These are phyloP conservation scores for Spizaetus ornatus DNA, from an alignment of 2,113 vertebrate genomes.

Conservation along the genomic window DNA sequence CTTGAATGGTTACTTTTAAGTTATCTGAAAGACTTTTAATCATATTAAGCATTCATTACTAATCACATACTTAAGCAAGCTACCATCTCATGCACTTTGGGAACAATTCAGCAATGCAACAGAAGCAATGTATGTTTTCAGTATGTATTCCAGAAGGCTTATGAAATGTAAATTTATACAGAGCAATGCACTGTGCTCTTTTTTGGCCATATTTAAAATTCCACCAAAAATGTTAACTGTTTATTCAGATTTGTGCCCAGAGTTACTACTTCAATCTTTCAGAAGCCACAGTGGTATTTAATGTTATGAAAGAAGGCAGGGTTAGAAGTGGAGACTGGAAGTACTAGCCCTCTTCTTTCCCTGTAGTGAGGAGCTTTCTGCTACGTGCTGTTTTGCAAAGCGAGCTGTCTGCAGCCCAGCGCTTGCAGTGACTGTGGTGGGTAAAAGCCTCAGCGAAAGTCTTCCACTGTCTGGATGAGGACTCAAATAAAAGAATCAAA, in stretches of 20 bases:
- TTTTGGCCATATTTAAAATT: not conserved
- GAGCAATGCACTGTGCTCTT: not conserved
- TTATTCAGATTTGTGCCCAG: not conserved
- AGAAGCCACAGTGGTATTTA: not conserved
- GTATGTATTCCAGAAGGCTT: not conserved
- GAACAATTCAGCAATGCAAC: not conserved
- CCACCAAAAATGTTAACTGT: not conserved
- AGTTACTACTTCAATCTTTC: not conserved
- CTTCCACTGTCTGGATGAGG: not conserved
- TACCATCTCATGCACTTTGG: not conserved
- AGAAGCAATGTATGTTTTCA: not conserved
- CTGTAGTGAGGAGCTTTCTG: not conserved
- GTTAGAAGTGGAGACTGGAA: not conserved
- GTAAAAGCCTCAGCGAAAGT: not conserved
- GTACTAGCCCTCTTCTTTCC: not conserved
- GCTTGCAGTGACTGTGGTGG: fast-evolving
- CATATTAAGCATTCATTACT: not conserved
- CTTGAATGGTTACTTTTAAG: constrained; percentile 6
- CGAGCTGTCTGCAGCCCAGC: fast-evolving
- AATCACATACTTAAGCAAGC: not conserved
- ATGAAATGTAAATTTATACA: not conserved
- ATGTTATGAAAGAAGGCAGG: not conserved
- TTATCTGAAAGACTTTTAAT: not conserved
- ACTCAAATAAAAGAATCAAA: not conserved
- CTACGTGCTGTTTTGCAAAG: not conserved